These are phyloP conservation scores for Pluvianellus socialis DNA, from an alignment of 2,113 vertebrate genomes.

Conservation along the genomic window DNA sequence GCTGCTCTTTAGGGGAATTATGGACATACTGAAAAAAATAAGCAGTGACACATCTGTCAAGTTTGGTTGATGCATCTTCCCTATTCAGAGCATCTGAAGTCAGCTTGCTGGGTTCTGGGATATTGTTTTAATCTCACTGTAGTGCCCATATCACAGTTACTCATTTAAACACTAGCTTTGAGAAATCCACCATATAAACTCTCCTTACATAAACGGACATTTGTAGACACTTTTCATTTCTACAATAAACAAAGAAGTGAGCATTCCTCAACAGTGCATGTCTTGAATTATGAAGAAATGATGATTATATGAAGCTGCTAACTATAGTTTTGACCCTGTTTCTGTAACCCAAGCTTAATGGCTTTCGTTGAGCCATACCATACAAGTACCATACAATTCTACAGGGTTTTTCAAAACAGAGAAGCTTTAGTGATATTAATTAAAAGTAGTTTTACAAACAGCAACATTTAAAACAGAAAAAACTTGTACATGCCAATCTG, in stretches of 20 bases:
- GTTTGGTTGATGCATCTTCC: not conserved
- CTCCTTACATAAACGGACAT: not conserved
- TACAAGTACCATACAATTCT: not conserved
- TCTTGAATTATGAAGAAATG: not conserved
- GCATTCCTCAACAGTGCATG: not conserved
- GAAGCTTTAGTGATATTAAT: not conserved
- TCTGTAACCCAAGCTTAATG: not conserved
- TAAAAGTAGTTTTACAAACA: not conserved
- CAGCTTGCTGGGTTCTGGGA: not conserved
- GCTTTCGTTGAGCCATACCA: not conserved
- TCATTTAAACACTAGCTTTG: not conserved
- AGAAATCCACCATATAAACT: not conserved
- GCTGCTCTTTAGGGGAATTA: not conserved
- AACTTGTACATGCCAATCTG: not conserved
- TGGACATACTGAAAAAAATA: not conserved
- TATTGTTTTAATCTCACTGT: not conserved
- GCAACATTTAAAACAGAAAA: not conserved
- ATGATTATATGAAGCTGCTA: not conserved
- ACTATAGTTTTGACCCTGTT: not conserved
- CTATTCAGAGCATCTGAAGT: not conserved
- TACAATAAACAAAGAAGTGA: not conserved
- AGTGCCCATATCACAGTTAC: not conserved
- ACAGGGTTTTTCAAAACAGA: not conserved
- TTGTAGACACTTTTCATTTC: not conserved
- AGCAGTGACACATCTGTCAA: not conserved